These are phyloP conservation scores for Nesometra sesokonis DNA, from an alignment of 35 echinoderm and acorn worm species.

Conservation along the genomic window DNA sequence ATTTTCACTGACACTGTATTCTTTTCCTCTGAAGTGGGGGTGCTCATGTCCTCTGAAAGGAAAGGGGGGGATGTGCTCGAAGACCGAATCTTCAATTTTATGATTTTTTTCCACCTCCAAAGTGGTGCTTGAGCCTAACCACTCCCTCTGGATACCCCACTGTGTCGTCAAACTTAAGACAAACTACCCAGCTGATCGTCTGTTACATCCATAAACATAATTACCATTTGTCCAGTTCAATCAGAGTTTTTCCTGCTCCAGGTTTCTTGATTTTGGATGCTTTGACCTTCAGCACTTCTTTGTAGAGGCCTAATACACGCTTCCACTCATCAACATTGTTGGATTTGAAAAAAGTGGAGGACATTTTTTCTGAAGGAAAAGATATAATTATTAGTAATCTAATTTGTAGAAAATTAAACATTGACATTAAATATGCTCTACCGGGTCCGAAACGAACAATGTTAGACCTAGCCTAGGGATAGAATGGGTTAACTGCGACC, in stretches of 20 bases:
- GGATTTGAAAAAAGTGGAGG: constrained; percentile 31
- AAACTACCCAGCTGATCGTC: background rate
- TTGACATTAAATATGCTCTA: too few relatives aligned
- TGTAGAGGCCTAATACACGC: constrained; percentile 51
- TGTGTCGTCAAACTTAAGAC: background rate
- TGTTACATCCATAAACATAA: background rate
- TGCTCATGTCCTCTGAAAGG: too few relatives aligned
- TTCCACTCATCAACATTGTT: constrained; percentile 49
- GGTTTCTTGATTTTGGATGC: constrained; percentile 74
- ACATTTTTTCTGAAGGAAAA: background rate
- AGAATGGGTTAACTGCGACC: too few relatives aligned
- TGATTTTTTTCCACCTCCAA: too few relatives aligned
- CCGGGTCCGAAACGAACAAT: too few relatives aligned
- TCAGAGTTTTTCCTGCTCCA: constrained; percentile 58
- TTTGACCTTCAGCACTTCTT: constrained; percentile 56
- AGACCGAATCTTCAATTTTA: too few relatives aligned
- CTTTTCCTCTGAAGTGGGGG: too few relatives aligned
- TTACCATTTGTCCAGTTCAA: constrained; percentile 84
- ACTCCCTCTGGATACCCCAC: background rate
- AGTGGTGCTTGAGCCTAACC: background rate
- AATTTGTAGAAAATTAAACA: too few relatives aligned
- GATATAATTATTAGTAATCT: too few relatives aligned
- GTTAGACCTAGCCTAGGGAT: too few relatives aligned
- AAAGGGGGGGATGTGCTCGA: too few relatives aligned
- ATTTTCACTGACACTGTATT: too few relatives aligned